A percentile compares a stretch with the other conserved stretches of the same genome.
Evolutionary conservation across 2,888 invertebrate genomes (phyloP).

Genomic region (Idaea biselata): DNA sequence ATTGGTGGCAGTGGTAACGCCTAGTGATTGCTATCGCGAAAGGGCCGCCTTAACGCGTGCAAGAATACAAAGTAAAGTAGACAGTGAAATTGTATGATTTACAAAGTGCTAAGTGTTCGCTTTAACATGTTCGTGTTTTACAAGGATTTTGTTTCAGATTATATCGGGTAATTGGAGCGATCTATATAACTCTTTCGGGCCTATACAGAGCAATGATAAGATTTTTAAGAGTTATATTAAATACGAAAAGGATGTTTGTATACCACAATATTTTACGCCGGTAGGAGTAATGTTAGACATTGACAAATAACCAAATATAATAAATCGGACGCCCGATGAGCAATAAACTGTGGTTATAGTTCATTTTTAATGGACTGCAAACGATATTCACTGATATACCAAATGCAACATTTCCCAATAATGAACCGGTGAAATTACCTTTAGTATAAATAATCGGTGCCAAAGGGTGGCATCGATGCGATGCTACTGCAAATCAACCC

Average conservation of each 20-base stretch:
- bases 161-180: slow-evolving; percentile 20
- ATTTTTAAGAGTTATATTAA: not conserved
- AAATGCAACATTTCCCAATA: slow-evolving; percentile 78
- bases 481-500: slow-evolving; percentile 76
- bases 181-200: not conserved
- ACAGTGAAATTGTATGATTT: slow-evolving; percentile 58
- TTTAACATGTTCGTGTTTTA: slow-evolving; percentile 48
- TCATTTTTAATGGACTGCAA: slow-evolving; percentile 75
- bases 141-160: slow-evolving; percentile 31
- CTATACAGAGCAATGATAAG: not conserved
- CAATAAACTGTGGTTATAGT: slow-evolving; percentile 33
- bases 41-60: slow-evolving; percentile 61
- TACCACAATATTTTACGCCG: not conserved
- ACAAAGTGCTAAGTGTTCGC: slow-evolving; percentile 56
- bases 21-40: slow-evolving; percentile 64
- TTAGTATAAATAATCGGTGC: slow-evolving; percentile 78
- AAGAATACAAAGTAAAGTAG: slow-evolving; percentile 55
- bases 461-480: slow-evolving; percentile 77
- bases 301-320: slow-evolving; percentile 22
- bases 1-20: slow-evolving; percentile 62
- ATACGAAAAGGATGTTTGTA: not conserved
- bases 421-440: slow-evolving; percentile 78
- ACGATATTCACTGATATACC: slow-evolving; percentile 69
- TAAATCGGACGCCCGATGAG: slow-evolving; percentile 13
- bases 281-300: slow-evolving; percentile 11